Evolutionary conservation across 2,888 invertebrate genomes (phyloP), one percentile per base, ranked within the genome.

Genomic region (Brachyptera risi): DNA sequence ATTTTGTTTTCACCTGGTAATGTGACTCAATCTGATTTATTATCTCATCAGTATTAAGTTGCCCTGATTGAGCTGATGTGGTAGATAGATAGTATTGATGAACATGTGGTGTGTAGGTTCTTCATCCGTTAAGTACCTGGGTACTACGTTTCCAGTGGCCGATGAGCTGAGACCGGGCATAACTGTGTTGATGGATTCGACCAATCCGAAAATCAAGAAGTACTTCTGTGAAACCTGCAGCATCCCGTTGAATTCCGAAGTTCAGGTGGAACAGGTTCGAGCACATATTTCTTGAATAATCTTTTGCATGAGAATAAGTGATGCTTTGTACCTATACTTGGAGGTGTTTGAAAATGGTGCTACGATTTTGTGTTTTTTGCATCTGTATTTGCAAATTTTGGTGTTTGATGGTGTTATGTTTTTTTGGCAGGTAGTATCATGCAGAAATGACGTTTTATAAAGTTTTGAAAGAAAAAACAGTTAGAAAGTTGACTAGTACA

Each of bases 41-140:
- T 61, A 64, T 64, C 62, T 57, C 64, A 62, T 64, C 64, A 62
- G 64, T 49, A 26, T 19, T 27, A 62, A 49, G 24, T 27, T 38
- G 35, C 26, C 37, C 44, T 17, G 50, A 24, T 40, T 42, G 17
- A 24, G 49, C 57, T 64, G 62, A 64, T 74, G 76, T 74, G 76
- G 75, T 76, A 75, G 69, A 76, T 75, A 76, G 75, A 76, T 76
- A 76, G 75, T 74, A 72, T 76, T 76, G 76, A 76, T 75, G 56
- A 60, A 58, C 60, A 57, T 51, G n/a, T 64, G 61, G 58, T 63
- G 63, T 59, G 24, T 56, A 63, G 63, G 60, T 62, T 58, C 44
- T 11, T 44, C 44, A n/a, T n/a, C n/a, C n/a, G 42, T 17, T 27
- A 56, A 56, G 35, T 19, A 57, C 47, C 21, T n/a, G 24, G 47